Conservation (phyloP, 1,140 invertebrate species). For the Tribolium madens region DNA sequence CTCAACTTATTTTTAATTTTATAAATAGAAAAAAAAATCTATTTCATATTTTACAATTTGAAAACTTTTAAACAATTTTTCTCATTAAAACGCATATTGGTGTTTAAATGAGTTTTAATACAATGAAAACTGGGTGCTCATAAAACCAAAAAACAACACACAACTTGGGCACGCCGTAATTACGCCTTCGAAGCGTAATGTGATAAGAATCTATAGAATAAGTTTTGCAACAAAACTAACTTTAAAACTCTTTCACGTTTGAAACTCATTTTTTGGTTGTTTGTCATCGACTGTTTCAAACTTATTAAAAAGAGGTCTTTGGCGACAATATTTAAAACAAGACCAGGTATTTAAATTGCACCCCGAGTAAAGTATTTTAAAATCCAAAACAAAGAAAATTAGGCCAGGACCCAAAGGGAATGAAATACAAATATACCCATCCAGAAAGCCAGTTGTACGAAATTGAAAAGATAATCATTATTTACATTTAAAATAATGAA, state of each 20-base stretch:
- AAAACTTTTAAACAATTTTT: no score
- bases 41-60: no score
- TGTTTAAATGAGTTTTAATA: not conserved
- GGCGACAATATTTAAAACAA: no score
- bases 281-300: no score
- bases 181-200: not conserved
- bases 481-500: slow-evolving; percentile 37
- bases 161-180: not conserved
- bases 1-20: no score
- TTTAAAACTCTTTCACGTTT: not conserved
- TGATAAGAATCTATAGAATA: not conserved
- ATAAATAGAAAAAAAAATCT: no score
- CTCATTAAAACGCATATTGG: not conserved
- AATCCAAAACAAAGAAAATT: slow-evolving; percentile 29
- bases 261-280: not conserved
- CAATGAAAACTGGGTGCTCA: not conserved
- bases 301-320: no score
- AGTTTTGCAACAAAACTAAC: not conserved
- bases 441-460: slow-evolving; percentile 19
- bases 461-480: slow-evolving; percentile 35
- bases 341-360: not conserved
- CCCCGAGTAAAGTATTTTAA: not conserved
- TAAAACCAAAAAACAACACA: not conserved
- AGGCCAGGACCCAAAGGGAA: slow-evolving; percentile 10
- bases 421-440: slow-evolving; percentile 32